Evolutionary conservation across 64 coral and sea anemone genomes (phyloP).

Genomic region (Acropora tenuis): DNA sequence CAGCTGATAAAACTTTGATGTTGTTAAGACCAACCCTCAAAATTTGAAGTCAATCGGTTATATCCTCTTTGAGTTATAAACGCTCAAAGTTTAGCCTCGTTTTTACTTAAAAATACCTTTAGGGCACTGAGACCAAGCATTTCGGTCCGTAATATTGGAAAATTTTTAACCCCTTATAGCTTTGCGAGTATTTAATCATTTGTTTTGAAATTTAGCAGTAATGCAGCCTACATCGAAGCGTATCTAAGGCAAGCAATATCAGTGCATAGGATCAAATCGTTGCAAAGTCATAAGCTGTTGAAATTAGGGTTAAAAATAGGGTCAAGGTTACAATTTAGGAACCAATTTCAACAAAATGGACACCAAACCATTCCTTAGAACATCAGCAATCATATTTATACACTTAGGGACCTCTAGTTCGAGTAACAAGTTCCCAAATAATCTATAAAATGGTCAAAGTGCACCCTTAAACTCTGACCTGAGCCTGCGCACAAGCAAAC

Average conservation of each 20-base stretch:
- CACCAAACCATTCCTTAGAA: conserved; percentile 31
- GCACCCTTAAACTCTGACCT: conserved; percentile 38
- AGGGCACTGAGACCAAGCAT: neutral
- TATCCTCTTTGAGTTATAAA: conserved; percentile 11
- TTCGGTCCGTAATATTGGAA: neutral
- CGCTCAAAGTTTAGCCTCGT: conserved; percentile 5
- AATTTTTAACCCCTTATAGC: neutral
- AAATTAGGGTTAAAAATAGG: neutral
- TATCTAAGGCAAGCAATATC: neutral
- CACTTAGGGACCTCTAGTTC: neutral
- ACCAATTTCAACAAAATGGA: conserved; percentile 8
- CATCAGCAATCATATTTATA: neutral
- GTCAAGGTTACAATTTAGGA: conserved; percentile 1
- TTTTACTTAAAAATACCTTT: neutral
- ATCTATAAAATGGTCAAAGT: neutral
- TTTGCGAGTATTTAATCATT: conserved; percentile 2
- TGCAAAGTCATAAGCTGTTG: conserved; percentile 20
- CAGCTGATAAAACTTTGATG: too few species aligned
- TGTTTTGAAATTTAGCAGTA: neutral
- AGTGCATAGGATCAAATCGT: neutral
- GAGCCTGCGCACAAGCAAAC: conserved; percentile 13
- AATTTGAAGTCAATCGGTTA: too few species aligned
- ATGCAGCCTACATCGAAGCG: neutral
- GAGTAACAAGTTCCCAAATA: neutral
- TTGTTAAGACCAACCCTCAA: too few species aligned